phyloP scores from a whole-genome alignment of 2,888 invertebrate species.

The Apamea crenata region DNA sequence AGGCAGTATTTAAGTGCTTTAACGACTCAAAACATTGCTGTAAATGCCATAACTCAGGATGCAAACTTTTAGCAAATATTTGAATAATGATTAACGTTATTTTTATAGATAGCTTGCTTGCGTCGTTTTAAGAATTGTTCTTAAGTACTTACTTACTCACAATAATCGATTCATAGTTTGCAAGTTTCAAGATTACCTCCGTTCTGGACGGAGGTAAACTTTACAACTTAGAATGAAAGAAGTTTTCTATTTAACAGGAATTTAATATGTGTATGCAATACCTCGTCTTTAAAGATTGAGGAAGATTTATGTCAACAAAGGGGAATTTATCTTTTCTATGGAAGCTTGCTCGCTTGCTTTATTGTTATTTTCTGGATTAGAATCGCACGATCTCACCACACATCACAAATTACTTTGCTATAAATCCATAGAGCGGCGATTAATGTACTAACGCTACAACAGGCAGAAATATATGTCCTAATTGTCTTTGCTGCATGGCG shows the following conservation, averaged over 20 bases:
- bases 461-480: neutral
- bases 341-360: neutral
- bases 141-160: neutral
- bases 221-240: neutral
- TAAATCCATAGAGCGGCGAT: conserved; percentile 3
- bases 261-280: neutral
- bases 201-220: neutral
- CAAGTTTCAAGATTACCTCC: neutral
- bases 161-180: conserved; percentile 16
- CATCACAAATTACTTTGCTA: neutral
- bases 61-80: neutral
- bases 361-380: neutral
- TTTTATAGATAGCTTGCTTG: neutral
- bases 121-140: neutral
- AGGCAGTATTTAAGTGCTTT: neutral
- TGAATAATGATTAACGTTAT: neutral
- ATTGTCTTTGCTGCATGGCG: neutral
- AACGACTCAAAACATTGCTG: neutral
- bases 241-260: neutral
- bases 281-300: neutral
- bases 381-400: neutral
- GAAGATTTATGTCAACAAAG: neutral
- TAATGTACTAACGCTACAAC: neutral
- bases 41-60: neutral
- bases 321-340: neutral